Evolutionary conservation across 2,113 vertebrate species (phyloP), one percentile per base, ranked within the genome.

Genomic region (Plectropomus leopardus): DNA sequence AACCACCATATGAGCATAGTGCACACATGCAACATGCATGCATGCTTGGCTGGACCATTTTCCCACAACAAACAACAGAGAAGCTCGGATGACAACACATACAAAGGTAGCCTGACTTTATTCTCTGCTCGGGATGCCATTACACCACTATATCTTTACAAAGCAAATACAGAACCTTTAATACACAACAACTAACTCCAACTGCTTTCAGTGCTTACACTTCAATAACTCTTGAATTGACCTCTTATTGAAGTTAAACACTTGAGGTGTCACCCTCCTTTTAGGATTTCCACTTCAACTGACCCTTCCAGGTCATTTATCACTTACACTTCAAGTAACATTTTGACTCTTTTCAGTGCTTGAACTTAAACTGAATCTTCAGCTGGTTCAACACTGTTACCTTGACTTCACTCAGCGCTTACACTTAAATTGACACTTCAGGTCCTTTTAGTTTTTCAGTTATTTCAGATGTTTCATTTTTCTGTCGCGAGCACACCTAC

Each of bases 321-420:
- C 50, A 77, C 30, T 8, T n/a, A 44, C 24, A 32, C 24, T 14
- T 34, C 3, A 34, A 26, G 4, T 40, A 2, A 23, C 34, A 47
- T 28, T 78, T 47, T n/a, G 34, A 8, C 58, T 63, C 21, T 11
- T 57, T 66, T 36, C 53, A 67, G n/a, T 48, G 51, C 30, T 32
- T 30, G 4, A 61, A 40, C 16, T 48, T 40, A 7, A 73, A 30
- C 34, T 17, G 32, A 63, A 44, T 32, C 42, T 19, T 30, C 5
- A 21, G 42, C 45, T 16, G 19, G 19, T 5, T 24, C 47, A 26
- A 16, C 40, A 6, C 28, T 63, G 60, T 24, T 21, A 5, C 28
- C 10, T 24, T 4, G 9, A 3, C 32, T 44, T 42, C 28, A 55
- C 11, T 26, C 19, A 19, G 13, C 32, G 0, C 58, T 59, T 8